Evolutionary conservation across 2,113 vertebrate species (phyloP).

Genomic region (Actinemys pallida): DNA sequence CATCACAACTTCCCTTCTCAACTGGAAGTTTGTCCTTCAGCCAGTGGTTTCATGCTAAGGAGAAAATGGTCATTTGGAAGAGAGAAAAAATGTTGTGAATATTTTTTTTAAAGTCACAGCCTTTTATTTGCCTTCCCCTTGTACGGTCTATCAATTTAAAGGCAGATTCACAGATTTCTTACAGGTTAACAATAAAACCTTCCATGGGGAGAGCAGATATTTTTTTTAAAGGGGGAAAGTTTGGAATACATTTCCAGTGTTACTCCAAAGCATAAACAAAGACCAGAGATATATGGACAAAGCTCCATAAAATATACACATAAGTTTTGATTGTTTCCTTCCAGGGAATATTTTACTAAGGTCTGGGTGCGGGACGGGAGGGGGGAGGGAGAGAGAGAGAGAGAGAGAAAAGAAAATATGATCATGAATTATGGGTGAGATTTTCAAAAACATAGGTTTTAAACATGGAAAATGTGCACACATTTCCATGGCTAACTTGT

Average conservation of each 20-base stretch:
- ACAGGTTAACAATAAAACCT: not conserved
- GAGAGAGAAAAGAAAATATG: not conserved
- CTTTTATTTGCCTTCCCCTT: not conserved
- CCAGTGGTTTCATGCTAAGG: constrained; percentile 63
- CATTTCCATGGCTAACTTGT: not conserved
- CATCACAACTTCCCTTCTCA: constrained; percentile 68
- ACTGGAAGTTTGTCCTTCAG: constrained; percentile 72
- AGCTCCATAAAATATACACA: not conserved
- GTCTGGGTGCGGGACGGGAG: too few relatives aligned
- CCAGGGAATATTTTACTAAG: not conserved
- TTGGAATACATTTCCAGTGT: not conserved
- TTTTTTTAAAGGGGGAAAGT: not conserved
- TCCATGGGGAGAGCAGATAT: not conserved
- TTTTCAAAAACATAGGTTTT: not conserved
- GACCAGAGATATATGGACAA: not conserved
- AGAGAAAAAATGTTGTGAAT: constrained; percentile 43
- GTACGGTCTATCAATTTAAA: constrained; percentile 19
- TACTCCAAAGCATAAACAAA: not conserved
- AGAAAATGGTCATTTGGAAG: constrained; percentile 73
- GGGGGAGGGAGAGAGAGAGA: too few relatives aligned
- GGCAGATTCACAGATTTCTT: constrained; percentile 26
- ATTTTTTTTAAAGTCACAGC: constrained; percentile 39
- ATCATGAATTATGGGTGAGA: not conserved
- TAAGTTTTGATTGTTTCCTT: not conserved
- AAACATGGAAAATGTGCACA: not conserved